Evolutionary conservation across 2,797 vertebrate genomes (phyloP), one percentile per base, ranked within the genome.

Genomic region (Danionella dracula): DNA sequence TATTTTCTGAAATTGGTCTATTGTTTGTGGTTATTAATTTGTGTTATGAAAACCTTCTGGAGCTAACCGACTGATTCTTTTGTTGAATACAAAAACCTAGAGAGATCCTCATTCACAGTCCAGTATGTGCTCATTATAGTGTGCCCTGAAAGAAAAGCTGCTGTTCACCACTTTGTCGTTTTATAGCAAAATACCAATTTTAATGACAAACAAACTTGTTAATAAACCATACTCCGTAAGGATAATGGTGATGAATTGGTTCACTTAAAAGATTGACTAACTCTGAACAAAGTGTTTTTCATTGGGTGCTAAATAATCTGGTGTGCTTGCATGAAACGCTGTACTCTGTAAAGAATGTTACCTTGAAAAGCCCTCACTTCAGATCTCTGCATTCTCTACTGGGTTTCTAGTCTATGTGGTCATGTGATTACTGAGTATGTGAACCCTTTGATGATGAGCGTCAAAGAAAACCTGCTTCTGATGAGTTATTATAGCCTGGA

Each of bases 121-220:
- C 16, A n/a, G 34, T 41, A 29, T 29, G 37, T 57, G 20, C n/a
- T 57, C 35, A 40, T 11, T 27, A 2, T 40, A 11, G 21, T 11
- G 4, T 17, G 13, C 27, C 32, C 23, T 59, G 55, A 29, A 37
- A 35, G 58, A 38, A 49, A 48, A 23, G 13, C n/a, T 2, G 20
- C 48, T 60, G 68, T 63, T 55, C 12, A 21, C 37, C 35, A 16
- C 45, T 45, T 27, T 27, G 7, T 42, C 27, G 23, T 32, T 63
- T 55, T 55, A 40, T 21, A 37, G 38, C 50, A 40, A 20, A 49
- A 15, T 40, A 62, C n/a, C 49, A 37, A 72, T 67, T 66, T 57
- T 56, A 40, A 49, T 66, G 41, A 34, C 21, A 13, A 19, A 61
- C 6, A 2, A 29, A 27, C 58, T 45, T 20, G 41, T 29, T n/a